Evolutionary conservation across 2,888 invertebrate species (phyloP).

Genomic region (Platypus cylindrus): DNA sequence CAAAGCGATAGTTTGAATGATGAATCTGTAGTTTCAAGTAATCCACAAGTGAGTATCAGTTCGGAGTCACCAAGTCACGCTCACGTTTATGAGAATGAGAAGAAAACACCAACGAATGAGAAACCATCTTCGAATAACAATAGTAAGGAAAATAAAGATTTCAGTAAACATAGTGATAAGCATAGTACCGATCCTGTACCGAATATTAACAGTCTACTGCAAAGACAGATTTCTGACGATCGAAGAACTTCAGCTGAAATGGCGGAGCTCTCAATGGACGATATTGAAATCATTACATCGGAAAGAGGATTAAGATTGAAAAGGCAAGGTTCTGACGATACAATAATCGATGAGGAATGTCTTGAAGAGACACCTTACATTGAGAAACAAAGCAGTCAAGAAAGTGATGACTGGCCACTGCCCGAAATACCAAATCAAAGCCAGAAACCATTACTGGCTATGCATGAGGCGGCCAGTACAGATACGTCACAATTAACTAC

Average conservation of each 20-base stretch:
- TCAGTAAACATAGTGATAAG: slow-evolving; percentile 19
- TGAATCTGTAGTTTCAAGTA: slow-evolving; percentile 70
- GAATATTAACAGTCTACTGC: slow-evolving; percentile 30
- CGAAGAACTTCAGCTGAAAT: slow-evolving; percentile 72
- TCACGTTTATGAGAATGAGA: slow-evolving; percentile 40
- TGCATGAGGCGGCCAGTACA: slow-evolving; percentile 34
- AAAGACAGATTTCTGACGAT: slow-evolving; percentile 61
- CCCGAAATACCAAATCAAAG: slow-evolving; percentile 49
- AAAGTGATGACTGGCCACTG: slow-evolving; percentile 64
- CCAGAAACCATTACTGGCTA: slow-evolving; percentile 28
- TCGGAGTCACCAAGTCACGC: slow-evolving; percentile 72
- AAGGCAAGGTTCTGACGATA: slow-evolving; percentile 35
- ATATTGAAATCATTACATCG: slow-evolving; percentile 36
- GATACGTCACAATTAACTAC: slow-evolving; percentile 34
- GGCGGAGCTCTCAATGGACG: slow-evolving; percentile 71
- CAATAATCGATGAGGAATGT: slow-evolving; percentile 35
- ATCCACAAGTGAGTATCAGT: slow-evolving; percentile 73
- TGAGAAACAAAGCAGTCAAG: slow-evolving; percentile 45
- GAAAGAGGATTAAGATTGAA: slow-evolving; percentile 32
- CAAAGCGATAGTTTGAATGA: slow-evolving; percentile 75
- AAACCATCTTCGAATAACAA: slow-evolving; percentile 12
- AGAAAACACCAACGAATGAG: slow-evolving; percentile 28
- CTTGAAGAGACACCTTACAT: slow-evolving; percentile 26
- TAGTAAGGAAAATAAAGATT: slow-evolving; percentile 17
- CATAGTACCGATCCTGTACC: slow-evolving; percentile 26